phyloP scores from a whole-genome alignment of 1,140 invertebrate species.

The Papilio dardanus region DNA sequence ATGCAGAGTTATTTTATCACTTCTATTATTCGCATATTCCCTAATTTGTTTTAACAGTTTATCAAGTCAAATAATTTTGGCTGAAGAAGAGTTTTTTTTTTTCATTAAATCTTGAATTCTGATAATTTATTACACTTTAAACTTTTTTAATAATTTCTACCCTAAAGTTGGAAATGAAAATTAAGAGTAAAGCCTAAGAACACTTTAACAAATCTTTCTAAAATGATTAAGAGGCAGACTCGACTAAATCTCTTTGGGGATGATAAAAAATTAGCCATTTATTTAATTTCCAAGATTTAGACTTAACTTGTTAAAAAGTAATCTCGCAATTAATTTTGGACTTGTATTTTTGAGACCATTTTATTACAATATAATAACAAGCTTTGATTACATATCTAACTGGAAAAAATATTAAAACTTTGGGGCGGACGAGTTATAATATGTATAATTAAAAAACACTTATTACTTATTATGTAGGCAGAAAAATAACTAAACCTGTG shows the following conservation, averaged over 20 bases:
- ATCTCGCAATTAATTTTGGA: not conserved
- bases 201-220: slow-evolving; percentile 7
- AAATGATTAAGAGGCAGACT: slow-evolving; percentile 19
- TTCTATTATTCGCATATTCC: not conserved
- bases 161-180: not conserved
- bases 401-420: not conserved
- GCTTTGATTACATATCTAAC: too few species aligned
- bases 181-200: slow-evolving; percentile 13
- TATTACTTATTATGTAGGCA: too few species aligned
- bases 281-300: slow-evolving; percentile 5
- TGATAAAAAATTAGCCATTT: slow-evolving; percentile 1
- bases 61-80: too few species aligned
- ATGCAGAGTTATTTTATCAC: not conserved
- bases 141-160: not conserved
- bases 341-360: not conserved
- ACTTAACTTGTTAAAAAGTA: slow-evolving; percentile 18
- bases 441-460: too few species aligned
- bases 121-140: slow-evolving; percentile 9
- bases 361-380: not conserved
- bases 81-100: too few species aligned
- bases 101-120: too few species aligned
- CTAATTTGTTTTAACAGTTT: not conserved
- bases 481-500: too few species aligned
- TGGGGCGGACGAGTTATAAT: too few species aligned
- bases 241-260: not conserved